These are phyloP conservation scores for Spodoptera litura DNA, from an alignment of 1,140 invertebrate genomes.

Conservation along the genomic window DNA sequence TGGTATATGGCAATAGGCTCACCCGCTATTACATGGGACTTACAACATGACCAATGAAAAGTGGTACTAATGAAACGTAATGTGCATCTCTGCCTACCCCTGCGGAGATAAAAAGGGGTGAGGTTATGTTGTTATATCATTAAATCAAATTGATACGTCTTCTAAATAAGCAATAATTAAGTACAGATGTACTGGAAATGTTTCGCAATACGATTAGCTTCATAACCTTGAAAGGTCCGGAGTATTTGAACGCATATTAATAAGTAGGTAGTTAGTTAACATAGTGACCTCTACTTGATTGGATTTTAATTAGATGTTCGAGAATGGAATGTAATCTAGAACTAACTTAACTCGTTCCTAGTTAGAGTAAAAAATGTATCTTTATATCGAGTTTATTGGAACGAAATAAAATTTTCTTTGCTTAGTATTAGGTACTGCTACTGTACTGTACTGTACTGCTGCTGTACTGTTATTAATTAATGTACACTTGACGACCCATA, in stretches of 20 bases:
- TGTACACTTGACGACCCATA: too few species aligned
- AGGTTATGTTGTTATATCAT: background rate
- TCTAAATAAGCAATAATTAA: background rate
- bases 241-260: slow-evolving; percentile 24
- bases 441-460: too few species aligned
- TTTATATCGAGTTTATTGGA: too few species aligned
- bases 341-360: background rate
- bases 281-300: slow-evolving; percentile 10
- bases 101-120: too few species aligned
- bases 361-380: background rate
- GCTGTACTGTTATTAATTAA: too few species aligned
- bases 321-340: slow-evolving; percentile 13
- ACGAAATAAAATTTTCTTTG: too few species aligned
- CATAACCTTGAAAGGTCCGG: background rate
- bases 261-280: background rate
- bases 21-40: too few species aligned
- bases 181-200: background rate
- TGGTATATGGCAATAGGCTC: too few species aligned
- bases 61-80: too few species aligned
- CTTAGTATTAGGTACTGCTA: too few species aligned
- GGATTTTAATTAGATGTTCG: slow-evolving; percentile 5
- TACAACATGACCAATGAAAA: too few species aligned
- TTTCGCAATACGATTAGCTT: background rate
- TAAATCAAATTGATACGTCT: background rate
- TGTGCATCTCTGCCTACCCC: too few species aligned